These are phyloP conservation scores for Mormyrus hasselquistii DNA, from an alignment of 2,797 vertebrate genomes.

Conservation along the genomic window DNA sequence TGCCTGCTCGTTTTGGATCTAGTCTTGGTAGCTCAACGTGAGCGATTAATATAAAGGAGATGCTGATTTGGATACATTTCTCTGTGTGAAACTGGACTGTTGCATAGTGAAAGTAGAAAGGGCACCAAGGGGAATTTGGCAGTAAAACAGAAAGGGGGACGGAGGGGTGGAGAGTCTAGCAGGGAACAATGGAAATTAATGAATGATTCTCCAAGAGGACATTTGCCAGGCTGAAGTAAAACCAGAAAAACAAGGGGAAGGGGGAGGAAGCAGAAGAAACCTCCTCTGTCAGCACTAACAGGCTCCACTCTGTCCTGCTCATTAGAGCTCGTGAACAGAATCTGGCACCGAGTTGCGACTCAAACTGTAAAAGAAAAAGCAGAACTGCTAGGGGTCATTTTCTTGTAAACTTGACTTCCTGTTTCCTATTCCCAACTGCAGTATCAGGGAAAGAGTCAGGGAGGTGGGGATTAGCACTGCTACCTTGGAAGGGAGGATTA, in stretches of 20 bases:
- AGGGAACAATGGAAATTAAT: slow-evolving; percentile 23
- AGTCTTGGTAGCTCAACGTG: not conserved
- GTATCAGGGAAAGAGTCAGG: not conserved
- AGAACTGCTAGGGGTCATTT: not conserved
- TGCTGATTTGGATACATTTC: slow-evolving; percentile 10
- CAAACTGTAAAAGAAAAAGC: slow-evolving; percentile 13
- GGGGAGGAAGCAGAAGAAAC: slow-evolving; percentile 14
- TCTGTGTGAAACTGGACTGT: slow-evolving; percentile 12
- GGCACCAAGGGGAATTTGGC: not conserved
- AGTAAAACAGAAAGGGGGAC: not conserved
- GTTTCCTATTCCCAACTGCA: slow-evolving; percentile 2
- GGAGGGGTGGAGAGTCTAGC: not conserved
- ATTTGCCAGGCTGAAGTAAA: slow-evolving; percentile 23
- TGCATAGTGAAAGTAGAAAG: slow-evolving; percentile 13
- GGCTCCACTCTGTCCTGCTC: slow-evolving; percentile 19
- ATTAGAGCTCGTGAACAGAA: slow-evolving; percentile 20
- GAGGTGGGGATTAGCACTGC: not conserved
- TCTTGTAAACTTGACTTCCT: slow-evolving; percentile 23
- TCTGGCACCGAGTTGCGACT: slow-evolving; percentile 5
- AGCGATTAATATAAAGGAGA: slow-evolving; percentile 4
- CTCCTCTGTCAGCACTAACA: slow-evolving; percentile 19
- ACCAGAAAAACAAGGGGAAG: slow-evolving; percentile 8
- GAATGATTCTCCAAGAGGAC: slow-evolving; percentile 23
- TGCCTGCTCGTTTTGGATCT: not conserved
- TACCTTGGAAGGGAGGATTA: not conserved